These are phyloP conservation scores for Conchocele bisecta DNA, from an alignment of 2,888 invertebrate species.

Conservation along the genomic window DNA sequence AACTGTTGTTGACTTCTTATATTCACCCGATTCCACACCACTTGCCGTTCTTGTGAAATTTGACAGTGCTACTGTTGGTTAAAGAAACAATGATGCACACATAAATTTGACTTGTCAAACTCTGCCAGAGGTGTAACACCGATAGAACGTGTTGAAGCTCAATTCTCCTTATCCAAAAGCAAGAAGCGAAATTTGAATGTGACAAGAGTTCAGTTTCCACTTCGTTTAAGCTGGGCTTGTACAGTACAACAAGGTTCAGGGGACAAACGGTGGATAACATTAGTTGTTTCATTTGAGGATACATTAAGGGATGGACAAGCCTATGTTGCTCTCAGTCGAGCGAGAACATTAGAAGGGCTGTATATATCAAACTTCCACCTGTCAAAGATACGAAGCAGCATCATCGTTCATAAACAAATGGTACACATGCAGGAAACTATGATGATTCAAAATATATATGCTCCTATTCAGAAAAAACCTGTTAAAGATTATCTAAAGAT, in stretches of 20 bases:
- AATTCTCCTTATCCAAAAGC: too few relatives aligned
- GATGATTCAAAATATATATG: too few relatives aligned
- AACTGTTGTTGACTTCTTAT: neutral
- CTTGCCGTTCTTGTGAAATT: neutral
- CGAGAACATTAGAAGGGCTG: conserved; percentile 32
- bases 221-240: conserved; percentile 47
- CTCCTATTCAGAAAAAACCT: too few relatives aligned
- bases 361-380: conserved; percentile 11
- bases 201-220: conserved; percentile 46
- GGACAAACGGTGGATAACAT: conserved; percentile 42
- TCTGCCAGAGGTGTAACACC: too few relatives aligned
- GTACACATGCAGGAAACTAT: too few relatives aligned
- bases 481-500: conserved; percentile 2
- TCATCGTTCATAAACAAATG: neutral
- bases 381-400: neutral
- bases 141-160: neutral
- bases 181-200: conserved; percentile 8
- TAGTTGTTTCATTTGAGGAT: conserved; percentile 45
- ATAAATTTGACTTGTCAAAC: conserved; percentile 5
- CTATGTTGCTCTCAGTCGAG: conserved; percentile 55
- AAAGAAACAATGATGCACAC: neutral
- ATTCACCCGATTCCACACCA: neutral
- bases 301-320: conserved; percentile 46
- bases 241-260: conserved; percentile 58
- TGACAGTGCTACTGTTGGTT: neutral